These are phyloP conservation scores for Echiichthys vipera DNA, from an alignment of 2,797 vertebrate species.

Conservation along the genomic window DNA sequence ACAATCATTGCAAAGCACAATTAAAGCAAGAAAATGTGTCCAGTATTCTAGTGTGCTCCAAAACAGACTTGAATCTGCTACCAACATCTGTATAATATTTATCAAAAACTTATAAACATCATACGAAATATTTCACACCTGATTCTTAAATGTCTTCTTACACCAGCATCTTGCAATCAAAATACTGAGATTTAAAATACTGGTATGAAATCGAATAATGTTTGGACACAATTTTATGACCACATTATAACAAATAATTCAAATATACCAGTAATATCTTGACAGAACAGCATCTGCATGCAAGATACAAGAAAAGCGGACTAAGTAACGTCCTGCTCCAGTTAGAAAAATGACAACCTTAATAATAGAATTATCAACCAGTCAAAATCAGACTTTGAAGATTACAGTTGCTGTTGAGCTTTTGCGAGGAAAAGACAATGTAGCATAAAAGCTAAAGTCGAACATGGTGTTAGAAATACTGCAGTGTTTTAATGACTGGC, in stretches of 20 bases:
- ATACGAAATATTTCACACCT: slow-evolving; percentile 4
- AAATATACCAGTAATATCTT: slow-evolving; percentile 35
- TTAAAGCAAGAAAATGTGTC: slow-evolving; percentile 32
- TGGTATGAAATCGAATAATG: neutral
- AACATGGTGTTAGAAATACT: neutral
- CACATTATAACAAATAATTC: neutral
- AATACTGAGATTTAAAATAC: neutral
- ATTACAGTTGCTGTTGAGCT: neutral
- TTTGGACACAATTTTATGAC: slow-evolving; percentile 4
- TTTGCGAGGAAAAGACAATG: neutral
- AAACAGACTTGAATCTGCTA: neutral
- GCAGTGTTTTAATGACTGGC: too few species aligned
- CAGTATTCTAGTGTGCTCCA: neutral
- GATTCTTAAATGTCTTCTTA: neutral
- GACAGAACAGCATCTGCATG: slow-evolving; percentile 62
- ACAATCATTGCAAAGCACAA: slow-evolving; percentile 54
- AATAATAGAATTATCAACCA: neutral
- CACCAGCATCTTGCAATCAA: neutral
- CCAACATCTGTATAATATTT: neutral
- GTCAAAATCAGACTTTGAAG: neutral
- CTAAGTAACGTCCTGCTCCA: slow-evolving; percentile 2
- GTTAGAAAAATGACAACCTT: neutral
- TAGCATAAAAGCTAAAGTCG: neutral
- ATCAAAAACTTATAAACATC: neutral
- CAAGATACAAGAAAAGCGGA: slow-evolving; percentile 46